Percentiles rank a stretch among this genome's conserved stretches.
phyloP scores from a whole-genome alignment of 1,140 invertebrate genomes.

The Drosophila ananassae region DNA sequence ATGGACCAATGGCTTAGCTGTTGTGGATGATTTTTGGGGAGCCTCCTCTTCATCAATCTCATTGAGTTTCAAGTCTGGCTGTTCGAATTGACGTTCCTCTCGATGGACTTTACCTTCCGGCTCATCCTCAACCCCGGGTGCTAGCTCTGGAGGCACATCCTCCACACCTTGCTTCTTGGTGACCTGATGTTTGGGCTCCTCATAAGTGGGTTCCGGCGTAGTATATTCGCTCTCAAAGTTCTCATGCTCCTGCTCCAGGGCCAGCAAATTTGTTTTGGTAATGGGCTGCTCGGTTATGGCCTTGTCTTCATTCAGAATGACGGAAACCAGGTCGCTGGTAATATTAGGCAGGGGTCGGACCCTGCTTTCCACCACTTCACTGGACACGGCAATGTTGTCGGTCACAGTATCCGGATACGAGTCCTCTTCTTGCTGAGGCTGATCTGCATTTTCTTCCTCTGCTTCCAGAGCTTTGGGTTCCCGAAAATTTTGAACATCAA shows the following conservation, averaged over 20 bases:
- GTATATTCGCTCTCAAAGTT: conserved; percentile 7
- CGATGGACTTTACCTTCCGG: conserved; percentile 1
- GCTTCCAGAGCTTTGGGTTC: conserved; percentile 57
- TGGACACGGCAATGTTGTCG: conserved; percentile 16
- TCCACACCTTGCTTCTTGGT: conserved; percentile 71
- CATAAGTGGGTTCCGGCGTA: conserved; percentile 37
- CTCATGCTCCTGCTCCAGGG: conserved; percentile 54
- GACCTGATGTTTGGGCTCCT: conserved; percentile 62
- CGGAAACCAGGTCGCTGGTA: conserved; percentile 59
- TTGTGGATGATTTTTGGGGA: background rate
- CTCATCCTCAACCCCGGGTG: conserved; percentile 15
- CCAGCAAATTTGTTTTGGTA: conserved; percentile 51
- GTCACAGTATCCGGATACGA: conserved; percentile 6
- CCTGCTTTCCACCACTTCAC: conserved; percentile 14
- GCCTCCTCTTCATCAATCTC: conserved; percentile 50
- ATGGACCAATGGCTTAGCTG: background rate
- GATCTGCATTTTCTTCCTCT: conserved; percentile 1
- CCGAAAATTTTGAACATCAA: conserved; percentile 38
- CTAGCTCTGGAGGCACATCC: conserved; percentile 37
- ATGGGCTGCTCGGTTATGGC: conserved; percentile 70
- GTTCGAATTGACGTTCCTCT: conserved; percentile 11
- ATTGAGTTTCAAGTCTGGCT: conserved; percentile 13
- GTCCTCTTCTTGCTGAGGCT: background rate
- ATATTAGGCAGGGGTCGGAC: conserved; percentile 40
- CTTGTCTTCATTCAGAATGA: conserved; percentile 61